Base-by-base conservation (phyloP, 2,888 invertebrate genomes). In the Cerastis rubricosa region DNA sequence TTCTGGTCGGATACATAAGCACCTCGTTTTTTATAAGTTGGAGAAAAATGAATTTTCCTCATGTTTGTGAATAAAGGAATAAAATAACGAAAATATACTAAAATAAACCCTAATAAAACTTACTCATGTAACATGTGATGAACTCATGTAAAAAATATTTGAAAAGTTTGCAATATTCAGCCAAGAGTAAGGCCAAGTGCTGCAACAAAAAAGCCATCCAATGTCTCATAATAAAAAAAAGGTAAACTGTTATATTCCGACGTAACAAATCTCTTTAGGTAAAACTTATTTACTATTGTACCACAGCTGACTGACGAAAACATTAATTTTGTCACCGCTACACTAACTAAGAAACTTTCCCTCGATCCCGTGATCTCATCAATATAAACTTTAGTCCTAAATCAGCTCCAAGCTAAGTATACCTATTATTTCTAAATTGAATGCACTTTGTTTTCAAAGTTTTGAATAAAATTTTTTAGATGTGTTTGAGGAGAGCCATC, bases 371-470 rank as follows among this genome's bases (percentile, higher is more conserved):
- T 63, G 6, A 78, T 71, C 66, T 70, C 59, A 49, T 69, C 64
- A 69, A 69, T 72, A 45, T 65, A 29, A 80, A 80, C 54, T 84
- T 66, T 5, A 43, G 12, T 43, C n/a, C 43, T 79, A 84, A 84
- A 65, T 49, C 65, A 47, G 54, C 14, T 54, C 11, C 12, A 49
- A 69, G 72, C 68, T 69, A 17, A 64, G 43, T 43, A 72, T 72
- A 61, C 14, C 17, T 35, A 73, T 45, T 54, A 73, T 77, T 45
- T 82, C 22, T 29, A 54, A 80, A 80, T 29, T 54, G 47, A 63
- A 79, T 63, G 57, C 43, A 71, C 40, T 70, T 82, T 75, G 40
- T 57, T 82, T 57, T 22, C 7, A 76, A 45, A 65, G 57, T 82
- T 65, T 65, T 45, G 14, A 57, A 63, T 40, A 6, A 12, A 2